Conservation (phyloP, 2,797 vertebrate species). For the Xiphorhynchus erythropygius region DNA sequence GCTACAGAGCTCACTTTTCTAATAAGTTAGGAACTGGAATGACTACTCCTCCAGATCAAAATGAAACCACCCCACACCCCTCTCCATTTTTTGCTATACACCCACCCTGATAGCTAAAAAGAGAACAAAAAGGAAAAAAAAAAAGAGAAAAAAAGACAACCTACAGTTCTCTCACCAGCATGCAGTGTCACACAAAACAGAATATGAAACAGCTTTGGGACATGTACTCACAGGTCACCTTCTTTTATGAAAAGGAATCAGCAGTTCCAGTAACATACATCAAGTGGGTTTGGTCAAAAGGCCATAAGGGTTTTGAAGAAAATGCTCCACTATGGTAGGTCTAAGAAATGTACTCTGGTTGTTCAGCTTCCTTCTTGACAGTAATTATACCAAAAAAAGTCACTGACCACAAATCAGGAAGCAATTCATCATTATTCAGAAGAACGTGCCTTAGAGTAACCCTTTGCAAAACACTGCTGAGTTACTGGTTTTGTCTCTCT, state of each 20-base stretch:
- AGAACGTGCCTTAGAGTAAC: conserved; percentile 64
- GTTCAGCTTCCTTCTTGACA: conserved; percentile 73
- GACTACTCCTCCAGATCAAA: conserved; percentile 45
- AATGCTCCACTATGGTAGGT: conserved; percentile 45
- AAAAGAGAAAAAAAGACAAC: background rate
- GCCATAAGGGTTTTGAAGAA: conserved; percentile 53
- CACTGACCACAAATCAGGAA: conserved; percentile 75
- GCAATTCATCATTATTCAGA: conserved; percentile 76
- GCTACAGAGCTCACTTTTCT: background rate
- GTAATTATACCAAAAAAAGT: conserved; percentile 72
- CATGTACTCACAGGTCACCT: conserved; percentile 37
- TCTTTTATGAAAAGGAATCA: conserved; percentile 36
- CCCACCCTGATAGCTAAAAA: background rate
- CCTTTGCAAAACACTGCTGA: conserved; percentile 63
- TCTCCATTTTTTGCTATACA: background rate
- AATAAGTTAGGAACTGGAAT: conserved; percentile 28
- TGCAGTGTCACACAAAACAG: background rate
- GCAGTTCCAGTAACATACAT: conserved; percentile 42
- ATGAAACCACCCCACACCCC: background rate
- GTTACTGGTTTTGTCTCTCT: conserved; percentile 51
- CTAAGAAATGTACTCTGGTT: conserved; percentile 61
- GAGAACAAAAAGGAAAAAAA: conserved; percentile 11
- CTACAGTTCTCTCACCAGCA: conserved; percentile 23
- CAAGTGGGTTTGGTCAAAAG: conserved; percentile 53
- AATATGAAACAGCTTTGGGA: background rate